Base-by-base conservation (phyloP, 2,888 invertebrate species). In the Tiliacea citrago region DNA sequence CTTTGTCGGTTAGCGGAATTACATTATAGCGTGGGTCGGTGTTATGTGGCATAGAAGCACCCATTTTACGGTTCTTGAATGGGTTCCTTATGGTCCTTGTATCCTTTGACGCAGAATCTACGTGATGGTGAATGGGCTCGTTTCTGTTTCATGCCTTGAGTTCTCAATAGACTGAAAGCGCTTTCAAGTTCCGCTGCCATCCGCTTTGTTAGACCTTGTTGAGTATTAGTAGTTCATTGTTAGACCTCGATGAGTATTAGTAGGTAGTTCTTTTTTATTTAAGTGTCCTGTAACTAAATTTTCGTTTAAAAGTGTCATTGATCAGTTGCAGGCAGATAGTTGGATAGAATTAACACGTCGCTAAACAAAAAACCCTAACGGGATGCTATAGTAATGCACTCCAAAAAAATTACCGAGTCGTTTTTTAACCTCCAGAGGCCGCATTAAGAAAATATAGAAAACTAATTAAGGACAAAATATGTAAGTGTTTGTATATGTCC, bases 1-100 rank as follows among this genome's bases (percentile, higher is more conserved):
- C 95, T 96, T 96, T 96, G 96, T 96, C 95, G 95, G 92, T 93
- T 92, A 90, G 92, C 90, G 90, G 93, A 91, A 92, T 92, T 85
- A 88, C 90, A 93, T 91, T 92, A 93, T 91, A 89, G 88, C 85
- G 79, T 83, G 86, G 84, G 88, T 85, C 88, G 87, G 90, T 88
- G 89, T 90, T 91, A 87, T 91, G 90, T 88, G 90, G 88, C 83
- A 88, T 87, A 87, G 88, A 89, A 89, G 91, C 89, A 88, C 90
- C 93, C 90, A 92, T 94, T 95, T 94, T 91, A 92, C 91, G 93
- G 91, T 90, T 90, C 87, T 94, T 95, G 90, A 94, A 94, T 93
- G 91, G 91, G 72, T 47, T 79, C 80, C 45, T 55, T 72, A 94
- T 91, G 90, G 91, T 88, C 85, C 88, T 91, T 88, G 86, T 84